These are phyloP conservation scores for Rapana venosa DNA, from an alignment of 2,888 invertebrate genomes.

Conservation along the genomic window DNA sequence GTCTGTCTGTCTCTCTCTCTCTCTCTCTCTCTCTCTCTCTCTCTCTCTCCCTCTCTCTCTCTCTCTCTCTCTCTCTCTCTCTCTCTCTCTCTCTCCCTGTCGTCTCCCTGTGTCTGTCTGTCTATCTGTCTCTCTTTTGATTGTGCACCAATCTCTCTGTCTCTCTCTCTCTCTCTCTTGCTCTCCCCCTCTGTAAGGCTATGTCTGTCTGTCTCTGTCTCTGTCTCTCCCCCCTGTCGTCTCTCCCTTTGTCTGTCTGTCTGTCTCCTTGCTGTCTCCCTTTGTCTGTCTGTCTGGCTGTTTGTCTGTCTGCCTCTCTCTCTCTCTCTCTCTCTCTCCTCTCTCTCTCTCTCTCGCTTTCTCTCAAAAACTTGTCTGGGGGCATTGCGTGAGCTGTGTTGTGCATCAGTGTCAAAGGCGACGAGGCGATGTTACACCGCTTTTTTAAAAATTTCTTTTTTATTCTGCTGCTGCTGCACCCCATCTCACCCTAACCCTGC, in stretches of 20 bases:
- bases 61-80: background rate
- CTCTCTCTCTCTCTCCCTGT: background rate
- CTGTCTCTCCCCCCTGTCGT: background rate
- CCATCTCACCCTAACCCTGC: background rate
- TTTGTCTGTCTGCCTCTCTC: background rate
- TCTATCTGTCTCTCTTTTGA: background rate
- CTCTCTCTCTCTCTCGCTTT: background rate
- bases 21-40: conserved; percentile 26
- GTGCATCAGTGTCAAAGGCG: background rate
- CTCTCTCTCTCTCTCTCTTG: background rate
- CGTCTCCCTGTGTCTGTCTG: background rate
- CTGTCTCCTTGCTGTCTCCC: background rate
- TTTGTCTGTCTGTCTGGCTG: background rate
- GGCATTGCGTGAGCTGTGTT: background rate
- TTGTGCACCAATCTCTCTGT: background rate
- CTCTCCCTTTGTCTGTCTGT: background rate
- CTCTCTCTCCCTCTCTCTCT: background rate
- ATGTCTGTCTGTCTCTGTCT: background rate
- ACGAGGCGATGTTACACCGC: background rate
- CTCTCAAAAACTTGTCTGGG: background rate
- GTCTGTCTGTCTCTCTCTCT: conserved; percentile 14
- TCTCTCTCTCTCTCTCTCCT: background rate
- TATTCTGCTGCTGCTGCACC: too few species aligned
- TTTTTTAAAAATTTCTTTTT: too few species aligned
- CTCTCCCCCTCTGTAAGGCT: background rate